Evolutionary conservation across 2,113 vertebrate genomes (phyloP).

Genomic region (Glaucomys volans): DNA sequence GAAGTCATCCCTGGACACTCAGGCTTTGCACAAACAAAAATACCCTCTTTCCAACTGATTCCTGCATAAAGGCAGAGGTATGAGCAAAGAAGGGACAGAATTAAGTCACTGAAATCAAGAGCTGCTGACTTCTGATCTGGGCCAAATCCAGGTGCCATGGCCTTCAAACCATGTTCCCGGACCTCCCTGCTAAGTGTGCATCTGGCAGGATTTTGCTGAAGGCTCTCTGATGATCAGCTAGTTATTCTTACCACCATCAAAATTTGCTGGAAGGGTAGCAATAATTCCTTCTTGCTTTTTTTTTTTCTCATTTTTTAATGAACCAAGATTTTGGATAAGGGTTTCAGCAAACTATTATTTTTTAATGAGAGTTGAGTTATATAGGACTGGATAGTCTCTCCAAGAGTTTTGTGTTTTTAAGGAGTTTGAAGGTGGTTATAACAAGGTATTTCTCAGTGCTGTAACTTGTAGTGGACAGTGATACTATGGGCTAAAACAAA

Average conservation of each 20-base stretch:
- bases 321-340: background rate
- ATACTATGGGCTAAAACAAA: background rate
- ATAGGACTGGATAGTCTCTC: background rate
- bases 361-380: background rate
- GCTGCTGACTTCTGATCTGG: background rate
- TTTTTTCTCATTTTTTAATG: background rate
- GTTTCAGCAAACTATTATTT: background rate
- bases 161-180: background rate
- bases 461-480: background rate
- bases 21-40: background rate
- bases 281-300: background rate
- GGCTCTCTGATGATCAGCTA: background rate
- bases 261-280: background rate
- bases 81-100: background rate
- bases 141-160: background rate
- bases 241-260: background rate
- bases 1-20: background rate
- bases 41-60: background rate
- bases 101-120: background rate
- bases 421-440: background rate
- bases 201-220: background rate
- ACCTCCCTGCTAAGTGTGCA: background rate
- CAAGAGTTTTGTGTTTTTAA: background rate
- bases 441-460: background rate
- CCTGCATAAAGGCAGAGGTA: background rate